Conservation (phyloP, 2,888 invertebrate genomes). For the Rhamnusium bicolor region DNA sequence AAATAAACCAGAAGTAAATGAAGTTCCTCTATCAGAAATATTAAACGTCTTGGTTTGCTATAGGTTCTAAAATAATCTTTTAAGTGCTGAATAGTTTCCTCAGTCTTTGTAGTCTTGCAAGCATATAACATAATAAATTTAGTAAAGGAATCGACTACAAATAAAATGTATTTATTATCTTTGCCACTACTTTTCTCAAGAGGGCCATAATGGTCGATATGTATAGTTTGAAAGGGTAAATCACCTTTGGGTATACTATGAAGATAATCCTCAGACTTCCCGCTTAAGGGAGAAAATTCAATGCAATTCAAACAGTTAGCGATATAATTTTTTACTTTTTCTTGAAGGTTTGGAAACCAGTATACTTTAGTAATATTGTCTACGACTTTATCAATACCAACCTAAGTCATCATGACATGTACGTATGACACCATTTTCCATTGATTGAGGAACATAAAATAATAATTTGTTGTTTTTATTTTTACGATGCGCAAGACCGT, state of each 20-base stretch:
- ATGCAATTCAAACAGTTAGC: slow-evolving; percentile 58
- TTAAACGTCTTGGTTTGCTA: slow-evolving; percentile 50
- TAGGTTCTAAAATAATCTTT: slow-evolving; percentile 52
- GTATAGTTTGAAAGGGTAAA: slow-evolving; percentile 53
- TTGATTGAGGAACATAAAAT: slow-evolving; percentile 48
- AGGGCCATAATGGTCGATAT: slow-evolving; percentile 58
- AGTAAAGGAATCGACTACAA: slow-evolving; percentile 57
- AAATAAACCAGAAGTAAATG: slow-evolving; percentile 57
- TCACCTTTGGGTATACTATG: slow-evolving; percentile 55
- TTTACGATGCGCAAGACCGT: slow-evolving; percentile 35
- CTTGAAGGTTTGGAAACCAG: slow-evolving; percentile 60
- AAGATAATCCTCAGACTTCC: slow-evolving; percentile 53
- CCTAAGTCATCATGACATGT: slow-evolving; percentile 56
- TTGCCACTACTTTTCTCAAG: slow-evolving; percentile 39
- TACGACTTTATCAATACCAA: slow-evolving; percentile 57
- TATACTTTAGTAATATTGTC: slow-evolving; percentile 54
- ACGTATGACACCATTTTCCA: slow-evolving; percentile 55
- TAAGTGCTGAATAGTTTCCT: slow-evolving; percentile 47
- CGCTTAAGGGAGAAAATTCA: slow-evolving; percentile 41
- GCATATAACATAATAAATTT: slow-evolving; percentile 57
- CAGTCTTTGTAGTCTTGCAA: slow-evolving; percentile 45
- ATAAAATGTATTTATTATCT: slow-evolving; percentile 50
- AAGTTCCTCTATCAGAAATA: slow-evolving; percentile 57
- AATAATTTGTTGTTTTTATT: background rate
- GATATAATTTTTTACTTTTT: slow-evolving; percentile 51